Percentiles rank a stretch among this genome's conserved stretches.
These are phyloP conservation scores for Syrmaticus mikado DNA, from an alignment of 2,113 vertebrate species.

Conservation along the genomic window DNA sequence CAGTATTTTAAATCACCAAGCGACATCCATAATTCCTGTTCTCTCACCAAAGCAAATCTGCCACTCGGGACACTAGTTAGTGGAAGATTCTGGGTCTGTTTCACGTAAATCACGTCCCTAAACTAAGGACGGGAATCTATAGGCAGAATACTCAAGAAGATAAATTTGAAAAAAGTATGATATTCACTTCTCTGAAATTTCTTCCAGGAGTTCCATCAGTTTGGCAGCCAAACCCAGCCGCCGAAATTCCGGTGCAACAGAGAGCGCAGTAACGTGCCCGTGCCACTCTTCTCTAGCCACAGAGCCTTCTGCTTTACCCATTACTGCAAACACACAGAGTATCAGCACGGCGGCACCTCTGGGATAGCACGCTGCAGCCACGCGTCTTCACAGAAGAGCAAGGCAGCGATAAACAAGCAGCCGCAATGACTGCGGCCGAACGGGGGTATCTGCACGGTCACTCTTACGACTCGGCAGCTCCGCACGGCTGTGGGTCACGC, in stretches of 20 bases:
- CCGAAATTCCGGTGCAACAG: conserved; percentile 94
- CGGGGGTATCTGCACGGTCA: rapidly evolving
- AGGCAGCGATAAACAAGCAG: rapidly evolving
- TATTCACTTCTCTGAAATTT: conserved; percentile 94
- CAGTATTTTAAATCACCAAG: neutral
- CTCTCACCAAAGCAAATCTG: neutral
- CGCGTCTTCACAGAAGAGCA: neutral
- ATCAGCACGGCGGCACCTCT: neutral
- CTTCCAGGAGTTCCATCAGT: conserved; percentile 95
- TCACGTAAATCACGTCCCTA: neutral
- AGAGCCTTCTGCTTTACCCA: conserved; percentile 97
- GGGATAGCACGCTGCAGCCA: rapidly evolving
- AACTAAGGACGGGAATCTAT: neutral
- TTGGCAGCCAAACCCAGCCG: conserved; percentile 94
- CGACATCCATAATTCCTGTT: neutral
- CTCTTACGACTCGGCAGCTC: neutral
- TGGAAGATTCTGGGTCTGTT: neutral
- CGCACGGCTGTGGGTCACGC: neutral
- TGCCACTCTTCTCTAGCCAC: conserved; percentile 97
- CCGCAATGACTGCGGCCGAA: neutral
- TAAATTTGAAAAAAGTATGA: neutral
- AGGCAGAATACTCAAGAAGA: neutral
- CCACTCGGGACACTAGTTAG: neutral
- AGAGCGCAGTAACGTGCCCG: conserved; percentile 93
- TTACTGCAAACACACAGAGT: conserved; percentile 79